Base-by-base conservation (phyloP, 2,888 invertebrate species). In the Saturnia pavonia region DNA sequence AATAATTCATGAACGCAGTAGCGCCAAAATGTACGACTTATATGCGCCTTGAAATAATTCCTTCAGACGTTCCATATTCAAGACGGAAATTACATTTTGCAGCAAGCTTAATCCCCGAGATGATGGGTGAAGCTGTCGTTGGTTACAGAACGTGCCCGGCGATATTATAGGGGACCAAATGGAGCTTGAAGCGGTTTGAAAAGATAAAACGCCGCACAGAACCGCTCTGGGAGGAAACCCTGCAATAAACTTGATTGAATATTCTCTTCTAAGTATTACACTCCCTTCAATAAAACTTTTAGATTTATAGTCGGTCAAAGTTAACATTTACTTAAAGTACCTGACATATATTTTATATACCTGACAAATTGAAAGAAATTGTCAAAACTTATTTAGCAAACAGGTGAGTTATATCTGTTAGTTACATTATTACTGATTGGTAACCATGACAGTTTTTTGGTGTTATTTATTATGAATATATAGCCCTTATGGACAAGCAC, bases 241-340 rank as follows among this genome's bases (percentile, higher is more conserved):
- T 76, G 77, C 82, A 74, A 87, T 88, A 88, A 89, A 88, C 83
- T 85, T 88, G 86, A 88, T 89, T 88, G 87, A 89, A 88, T 88
- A 88, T 87, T 84, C 84, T 88, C 84, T 80, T 78, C 78, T 75
- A 77, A 76, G 72, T 79, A 74, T 82, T 82, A 79, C 76, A 65
- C 54, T 57, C 69, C 43, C 68, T 19, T 25, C 63, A 70, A 16
- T 54, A 57, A 34, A 34, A 48, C 22, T 69, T 48, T 48, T 51
- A 66, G 14, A 12, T 27, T 60, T 60, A 40, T 40, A 25, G n/a
- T 69, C 48, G 27, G 9, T 27, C 45, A n/a, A 48, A 48, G 48
- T 40, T 54, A 54, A 54, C 54, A 54, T 54, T 54, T 22, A 54
- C 11, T 54, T 22, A 54, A 54, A n/a, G 9, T 22, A 54, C n/a